Percentiles rank a stretch among this genome's conserved stretches.
phyloP scores from a whole-genome alignment of 2,888 invertebrate genomes.

The Gymnosoma rotundatum region DNA sequence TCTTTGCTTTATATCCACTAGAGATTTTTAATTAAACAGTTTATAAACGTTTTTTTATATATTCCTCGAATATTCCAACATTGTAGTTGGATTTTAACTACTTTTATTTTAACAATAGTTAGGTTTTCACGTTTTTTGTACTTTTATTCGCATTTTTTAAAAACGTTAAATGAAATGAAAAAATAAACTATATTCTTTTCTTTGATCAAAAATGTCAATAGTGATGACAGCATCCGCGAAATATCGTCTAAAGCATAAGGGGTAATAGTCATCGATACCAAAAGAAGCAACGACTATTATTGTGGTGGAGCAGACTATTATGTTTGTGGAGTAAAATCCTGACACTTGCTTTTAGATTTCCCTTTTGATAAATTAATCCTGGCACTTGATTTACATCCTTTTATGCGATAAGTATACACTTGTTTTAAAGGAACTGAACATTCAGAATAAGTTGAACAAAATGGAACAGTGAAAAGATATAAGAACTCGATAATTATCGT shows the following conservation, averaged over 20 bases:
- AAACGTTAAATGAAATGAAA: constrained; percentile 65
- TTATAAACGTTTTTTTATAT: neutral
- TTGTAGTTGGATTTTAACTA: constrained; percentile 27
- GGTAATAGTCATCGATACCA: constrained; percentile 50
- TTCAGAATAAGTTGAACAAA: neutral
- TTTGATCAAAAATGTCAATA: constrained; percentile 68
- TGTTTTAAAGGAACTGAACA: neutral
- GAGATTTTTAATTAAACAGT: constrained; percentile 35
- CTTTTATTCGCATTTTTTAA: constrained; percentile 41
- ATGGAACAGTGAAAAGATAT: neutral
- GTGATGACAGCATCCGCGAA: constrained; percentile 65
- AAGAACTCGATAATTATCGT: constrained; percentile 55
- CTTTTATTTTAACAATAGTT: constrained; percentile 11
- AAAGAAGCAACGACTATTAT: constrained; percentile 4
- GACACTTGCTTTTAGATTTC: constrained; percentile 27
- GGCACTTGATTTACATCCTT: constrained; percentile 8
- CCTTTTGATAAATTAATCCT: constrained; percentile 11
- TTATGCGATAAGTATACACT: neutral
- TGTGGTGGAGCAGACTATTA: neutral
- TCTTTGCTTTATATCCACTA: constrained; percentile 62
- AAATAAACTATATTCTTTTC: constrained; percentile 62
- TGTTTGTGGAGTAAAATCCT: neutral
- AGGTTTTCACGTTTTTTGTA: constrained; percentile 42
- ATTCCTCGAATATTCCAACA: neutral
- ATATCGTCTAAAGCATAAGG: constrained; percentile 36